Evolutionary conservation across 2,888 invertebrate species (phyloP).

Genomic region (Artemia sinica): DNA sequence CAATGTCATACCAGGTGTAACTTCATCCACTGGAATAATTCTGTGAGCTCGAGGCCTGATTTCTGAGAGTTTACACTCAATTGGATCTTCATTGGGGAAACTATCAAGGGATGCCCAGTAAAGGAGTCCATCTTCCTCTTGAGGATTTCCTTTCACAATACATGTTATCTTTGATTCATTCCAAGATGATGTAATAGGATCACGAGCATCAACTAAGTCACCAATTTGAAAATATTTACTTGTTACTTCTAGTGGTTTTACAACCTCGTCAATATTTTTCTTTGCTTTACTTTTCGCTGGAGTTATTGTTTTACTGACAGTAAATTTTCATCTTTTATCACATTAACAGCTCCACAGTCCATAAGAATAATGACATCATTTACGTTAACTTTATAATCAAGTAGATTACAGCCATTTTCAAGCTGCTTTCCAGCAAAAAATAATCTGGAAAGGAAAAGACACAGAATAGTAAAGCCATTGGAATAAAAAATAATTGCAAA

Average conservation of each 20-base stretch:
- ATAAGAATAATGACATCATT: conserved; percentile 57
- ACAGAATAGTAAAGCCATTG: background rate
- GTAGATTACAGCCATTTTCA: conserved; percentile 51
- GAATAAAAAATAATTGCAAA: too few species aligned
- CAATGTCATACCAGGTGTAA: conserved; percentile 43
- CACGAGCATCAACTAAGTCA: conserved; percentile 48
- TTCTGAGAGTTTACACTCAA: conserved; percentile 28
- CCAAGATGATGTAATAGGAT: conserved; percentile 49
- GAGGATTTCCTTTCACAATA: conserved; percentile 30
- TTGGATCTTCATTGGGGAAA: conserved; percentile 16
- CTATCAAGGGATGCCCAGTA: conserved; percentile 1
- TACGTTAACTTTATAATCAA: conserved; percentile 55
- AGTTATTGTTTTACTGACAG: background rate
- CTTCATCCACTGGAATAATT: conserved; percentile 37
- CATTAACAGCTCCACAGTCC: conserved; percentile 32
- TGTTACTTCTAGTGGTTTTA: conserved; percentile 17
- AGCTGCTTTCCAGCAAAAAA: conserved; percentile 35
- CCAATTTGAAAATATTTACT: conserved; percentile 32
- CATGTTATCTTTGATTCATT: conserved; percentile 46
- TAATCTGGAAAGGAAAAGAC: background rate
- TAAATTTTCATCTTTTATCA: conserved; percentile 21
- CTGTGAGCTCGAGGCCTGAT: conserved; percentile 50
- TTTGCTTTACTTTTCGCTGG: background rate
- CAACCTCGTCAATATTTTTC: conserved; percentile 17
- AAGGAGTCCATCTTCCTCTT: conserved; percentile 27